Percentiles rank a stretch among this genome's conserved stretches.
Conservation (phyloP, 2,797 vertebrate species). For the Novumbra hubbsi region DNA sequence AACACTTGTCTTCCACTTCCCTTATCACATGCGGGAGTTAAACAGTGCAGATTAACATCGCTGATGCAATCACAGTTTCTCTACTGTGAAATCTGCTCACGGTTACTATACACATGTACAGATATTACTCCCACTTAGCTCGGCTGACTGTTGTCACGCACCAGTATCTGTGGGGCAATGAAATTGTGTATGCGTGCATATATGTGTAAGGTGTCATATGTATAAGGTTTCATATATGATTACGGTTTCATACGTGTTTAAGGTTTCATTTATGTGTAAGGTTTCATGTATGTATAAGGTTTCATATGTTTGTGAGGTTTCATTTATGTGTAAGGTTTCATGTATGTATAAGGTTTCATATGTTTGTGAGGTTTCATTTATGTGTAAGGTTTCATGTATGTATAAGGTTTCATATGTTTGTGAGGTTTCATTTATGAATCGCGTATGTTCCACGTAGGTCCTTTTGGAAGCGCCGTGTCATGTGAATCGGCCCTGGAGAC, state of each 20-base stretch:
- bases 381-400: constrained; percentile 7
- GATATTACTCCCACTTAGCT: constrained; percentile 9
- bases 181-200: neutral
- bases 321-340: constrained; percentile 4
- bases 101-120: constrained; percentile 19
- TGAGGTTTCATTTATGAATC: constrained; percentile 6
- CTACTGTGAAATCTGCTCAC: constrained; percentile 31
- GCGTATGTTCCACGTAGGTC: constrained; percentile 62
- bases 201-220: constrained; percentile 2
- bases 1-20: neutral
- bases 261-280: constrained; percentile 7
- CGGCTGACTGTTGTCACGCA: constrained; percentile 11
- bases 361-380: constrained; percentile 3
- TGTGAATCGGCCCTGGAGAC: constrained; percentile 68
- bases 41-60: constrained; percentile 36
- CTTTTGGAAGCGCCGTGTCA: constrained; percentile 72
- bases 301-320: neutral
- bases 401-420: constrained; percentile 6
- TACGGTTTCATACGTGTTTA: constrained; percentile 3
- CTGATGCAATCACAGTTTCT: constrained; percentile 18
- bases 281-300: no score
- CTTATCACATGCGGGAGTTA: constrained; percentile 1
- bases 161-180: neutral
- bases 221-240: constrained; percentile 4
- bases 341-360: constrained; percentile 3